Evolutionary conservation across 1,140 invertebrate species (phyloP), one percentile per base, ranked within the genome.

Genomic region (Cotesia chilonis): DNA sequence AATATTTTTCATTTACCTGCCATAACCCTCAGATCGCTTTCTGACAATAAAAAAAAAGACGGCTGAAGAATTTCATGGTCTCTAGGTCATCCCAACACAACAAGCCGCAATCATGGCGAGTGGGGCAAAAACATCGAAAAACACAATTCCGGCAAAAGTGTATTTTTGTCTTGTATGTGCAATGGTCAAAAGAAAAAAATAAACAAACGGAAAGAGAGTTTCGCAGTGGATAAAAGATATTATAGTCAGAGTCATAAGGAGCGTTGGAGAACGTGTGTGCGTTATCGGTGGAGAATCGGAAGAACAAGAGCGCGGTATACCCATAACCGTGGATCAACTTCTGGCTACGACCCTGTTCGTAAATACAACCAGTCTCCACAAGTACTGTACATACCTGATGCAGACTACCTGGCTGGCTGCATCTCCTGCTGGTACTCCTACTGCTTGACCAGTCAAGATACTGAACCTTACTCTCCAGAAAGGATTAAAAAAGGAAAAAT

Each of bases 301-400:
- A 12, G 75, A 78, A 80, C 80, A 80, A 82, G 78, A 78, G 78
- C 76, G 75, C 76, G 72, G 68, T 68, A 55, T 60, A 68, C 75
- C 77, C 76, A 82, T 84, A 84, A 83, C 82, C 81, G 78, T 84
- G 78, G 79, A 84, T 83, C 81, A 84, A 80, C 77, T 78, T 80
- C 75, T 80, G 80, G 75, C 80, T 78, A 78, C 75, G 76, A 73
- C 75, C 73, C 76, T 77, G 77, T 78, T 71, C 70, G 51, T 75
- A 59, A 70, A 70, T 70, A 70, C 57, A 70, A 70, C 68, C 68
- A 70, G 47, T 60, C 55, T 60, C 35, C 41, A 47, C 41, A 47
- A 47, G 41, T 47, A 47, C 41, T 47, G 36, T 60, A 70, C 68
- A 70, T 70, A 60, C 57, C 55, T 20, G 41, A 47, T 47, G 66